phyloP scores from a whole-genome alignment of 2,888 invertebrate genomes.

The Petrophora chlorosata region DNA sequence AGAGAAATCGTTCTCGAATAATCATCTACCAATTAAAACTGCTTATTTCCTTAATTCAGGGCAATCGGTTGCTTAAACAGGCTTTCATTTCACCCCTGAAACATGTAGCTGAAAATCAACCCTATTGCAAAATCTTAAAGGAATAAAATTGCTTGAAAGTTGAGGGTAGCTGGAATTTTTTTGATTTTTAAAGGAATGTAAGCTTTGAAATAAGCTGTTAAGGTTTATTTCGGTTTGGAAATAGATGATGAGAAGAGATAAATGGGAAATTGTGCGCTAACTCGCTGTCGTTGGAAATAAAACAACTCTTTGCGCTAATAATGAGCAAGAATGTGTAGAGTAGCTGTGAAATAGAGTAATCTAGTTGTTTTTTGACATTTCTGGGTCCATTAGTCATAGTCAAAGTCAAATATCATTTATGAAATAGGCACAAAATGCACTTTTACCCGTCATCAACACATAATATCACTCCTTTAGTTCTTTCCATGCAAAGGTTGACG shows the following conservation, averaged over 20 bases:
- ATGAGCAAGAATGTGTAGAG: conserved; percentile 71
- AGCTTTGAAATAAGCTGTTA: conserved; percentile 32
- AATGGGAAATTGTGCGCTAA: conserved; percentile 81
- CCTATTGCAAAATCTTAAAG: conserved; percentile 26
- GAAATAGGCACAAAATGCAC: no score
- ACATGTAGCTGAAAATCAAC: conserved; percentile 30
- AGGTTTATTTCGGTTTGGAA: conserved; percentile 43
- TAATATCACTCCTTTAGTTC: no score
- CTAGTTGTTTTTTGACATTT: no score
- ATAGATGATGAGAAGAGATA: conserved; percentile 61
- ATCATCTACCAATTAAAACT: conserved; percentile 76
- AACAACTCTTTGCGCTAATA: conserved; percentile 82
- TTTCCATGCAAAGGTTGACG: no score
- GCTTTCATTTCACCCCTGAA: conserved; percentile 41
- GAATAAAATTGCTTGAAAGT: conserved; percentile 15
- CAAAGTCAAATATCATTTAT: no score
- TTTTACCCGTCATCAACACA: no score
- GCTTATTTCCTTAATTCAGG: conserved; percentile 80
- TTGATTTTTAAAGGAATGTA: not conserved
- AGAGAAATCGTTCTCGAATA: conserved; percentile 64
- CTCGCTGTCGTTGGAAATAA: conserved; percentile 74
- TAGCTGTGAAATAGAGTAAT: conserved; percentile 40
- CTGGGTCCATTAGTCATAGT: no score
- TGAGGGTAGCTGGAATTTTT: conserved; percentile 17
- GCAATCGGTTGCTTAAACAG: conserved; percentile 69